These are phyloP conservation scores for Eristalis pertinax DNA, from an alignment of 2,888 invertebrate genomes.

Conservation along the genomic window DNA sequence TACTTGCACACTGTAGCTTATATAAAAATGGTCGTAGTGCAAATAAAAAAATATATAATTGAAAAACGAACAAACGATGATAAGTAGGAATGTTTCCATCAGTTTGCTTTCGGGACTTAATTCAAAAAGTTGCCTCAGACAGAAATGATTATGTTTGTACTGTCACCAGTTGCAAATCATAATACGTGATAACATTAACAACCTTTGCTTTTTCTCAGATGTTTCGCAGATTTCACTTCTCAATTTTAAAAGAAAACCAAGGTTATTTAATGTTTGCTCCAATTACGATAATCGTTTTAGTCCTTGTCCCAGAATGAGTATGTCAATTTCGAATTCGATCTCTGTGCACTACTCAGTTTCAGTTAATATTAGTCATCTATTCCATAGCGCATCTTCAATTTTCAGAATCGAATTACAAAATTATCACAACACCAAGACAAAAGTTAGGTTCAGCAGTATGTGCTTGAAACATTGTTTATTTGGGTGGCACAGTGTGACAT, in stretches of 20 bases:
- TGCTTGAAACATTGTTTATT: background rate
- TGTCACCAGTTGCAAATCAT: background rate
- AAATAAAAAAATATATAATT: too few relatives aligned
- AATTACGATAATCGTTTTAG: too few relatives aligned
- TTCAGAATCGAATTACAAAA: background rate
- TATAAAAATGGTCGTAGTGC: too few relatives aligned
- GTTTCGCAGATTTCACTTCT: background rate
- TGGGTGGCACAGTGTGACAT: background rate
- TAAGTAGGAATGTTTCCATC: too few relatives aligned
- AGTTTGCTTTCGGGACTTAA: too few relatives aligned
- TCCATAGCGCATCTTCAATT: background rate
- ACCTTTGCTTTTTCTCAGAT: background rate
- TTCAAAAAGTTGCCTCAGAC: too few relatives aligned
- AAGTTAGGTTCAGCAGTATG: constrained; percentile 5
- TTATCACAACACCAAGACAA: background rate
- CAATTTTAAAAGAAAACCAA: background rate
- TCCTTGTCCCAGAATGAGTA: too few relatives aligned
- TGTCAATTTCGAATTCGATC: background rate
- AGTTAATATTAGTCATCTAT: background rate
- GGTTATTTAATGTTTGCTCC: background rate
- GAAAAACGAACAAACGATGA: too few relatives aligned
- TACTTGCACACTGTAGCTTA: too few relatives aligned
- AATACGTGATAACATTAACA: background rate
- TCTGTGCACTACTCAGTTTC: background rate
- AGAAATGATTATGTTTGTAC: background rate